Evolutionary conservation across 1,140 invertebrate species (phyloP), one percentile per base, ranked within the genome.

Genomic region (Hydropsyche tenuis): DNA sequence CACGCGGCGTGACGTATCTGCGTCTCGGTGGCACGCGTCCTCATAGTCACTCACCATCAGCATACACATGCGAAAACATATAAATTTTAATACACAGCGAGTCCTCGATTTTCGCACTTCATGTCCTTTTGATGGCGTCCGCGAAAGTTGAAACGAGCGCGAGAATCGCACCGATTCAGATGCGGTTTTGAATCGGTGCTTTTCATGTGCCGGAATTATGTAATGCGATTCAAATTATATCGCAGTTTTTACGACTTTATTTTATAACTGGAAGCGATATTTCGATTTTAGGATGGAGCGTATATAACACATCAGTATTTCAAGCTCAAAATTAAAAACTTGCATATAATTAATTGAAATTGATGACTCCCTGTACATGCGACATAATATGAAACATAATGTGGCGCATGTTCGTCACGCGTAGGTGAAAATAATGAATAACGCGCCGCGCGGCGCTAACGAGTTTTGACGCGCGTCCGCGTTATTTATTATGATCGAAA

Each of bases 401-500:
- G 30, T 9, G 30, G 9, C 30, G 9, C 30, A 9, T 37, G 9
- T 37, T 37, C 30, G 30, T 37, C 30, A 37, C 30, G 56, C 65
- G 73, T 73, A 78, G 73, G 76, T 74, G 72, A 72, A 77, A 78
- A 78, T 78, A 78, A 78, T 75, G 76, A 75, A 78, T 75, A 78
- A 78, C 74, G 45, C 68, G 69, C 69, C 76, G 73, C 43, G 53
- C 51, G 45, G 16, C 73, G 68, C 73, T 78, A 78, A 78, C 76
- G 76, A 78, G 74, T 75, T 75, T 72, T 74, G 76, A 78, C 76
- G 20, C 72, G 63, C 25, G 16, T 16, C 45, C 56, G 48, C 60
- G 45, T 45, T 75, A 75, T 78, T 78, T 75, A 37, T 37, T 37
- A 75, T 78, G 75, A 78, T 75, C 72, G 76, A 73, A 77, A 78